Evolutionary conservation across 1,140 invertebrate species (phyloP), one percentile per base, ranked within the genome.

Genomic region (Zaprionus africanus): DNA sequence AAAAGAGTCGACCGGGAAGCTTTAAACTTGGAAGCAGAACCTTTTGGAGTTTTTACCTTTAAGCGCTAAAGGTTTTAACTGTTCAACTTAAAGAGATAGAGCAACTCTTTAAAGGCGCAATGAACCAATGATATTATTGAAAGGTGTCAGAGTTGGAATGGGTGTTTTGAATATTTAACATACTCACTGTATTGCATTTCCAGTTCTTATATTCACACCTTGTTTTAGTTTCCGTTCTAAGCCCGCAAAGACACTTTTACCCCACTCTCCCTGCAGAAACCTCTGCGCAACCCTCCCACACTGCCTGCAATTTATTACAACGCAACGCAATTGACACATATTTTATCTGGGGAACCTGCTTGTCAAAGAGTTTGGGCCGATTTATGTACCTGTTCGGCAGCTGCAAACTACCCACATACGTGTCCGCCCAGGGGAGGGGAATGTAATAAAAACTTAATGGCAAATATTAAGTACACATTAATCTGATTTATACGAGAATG

Each of bases 361-460:
- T 41, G 49, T 41, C 41, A 62, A 71, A 60, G 28, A 26, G 61
- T 67, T 79, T 74, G 28, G 38, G 57, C 66, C 63, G 63, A 83
- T 84, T 78, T 82, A 80, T 86, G 79, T 82, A 80, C 70, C 77
- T 78, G 64, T 12, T 22, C 59, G 19, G 38, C 43, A 60, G 49
- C 64, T 58, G 7, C 46, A 34, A 46, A 34, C 38, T 22, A 31
- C 34, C 36, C 24, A 41, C 46, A 22, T 31, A 15, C 24, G 19
- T 36, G 4, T 31, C 19, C 31, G 38, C 15, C 22, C 22, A 22
- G 22, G 61, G 41, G 59, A 24, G 61, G 56, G 28, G 28, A 72
- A 62, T 63, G 85, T 64, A 85, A 88, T 88, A 90, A 90, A 88
- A 90, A 72, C 64, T 63, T 85, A 90, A 88, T 90, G 73, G 64